A percentile compares a stretch with the other conserved stretches of the same genome.
These are phyloP conservation scores for Stegodyphus dumicola DNA, from an alignment of 1,140 invertebrate species.

Conservation along the genomic window DNA sequence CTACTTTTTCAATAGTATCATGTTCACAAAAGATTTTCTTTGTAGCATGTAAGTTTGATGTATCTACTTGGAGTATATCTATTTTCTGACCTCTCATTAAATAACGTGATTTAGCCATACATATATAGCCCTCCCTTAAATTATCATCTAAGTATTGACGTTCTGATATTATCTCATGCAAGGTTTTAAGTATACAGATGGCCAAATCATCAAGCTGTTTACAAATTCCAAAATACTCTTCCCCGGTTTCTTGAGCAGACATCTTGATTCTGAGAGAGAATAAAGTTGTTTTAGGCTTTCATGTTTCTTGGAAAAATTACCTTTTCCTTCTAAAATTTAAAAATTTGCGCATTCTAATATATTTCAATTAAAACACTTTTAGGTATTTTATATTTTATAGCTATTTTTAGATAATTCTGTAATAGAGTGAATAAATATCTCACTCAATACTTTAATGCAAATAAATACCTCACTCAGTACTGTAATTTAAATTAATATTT, in stretches of 20 bases:
- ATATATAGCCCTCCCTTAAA: conserved; percentile 57
- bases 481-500: no score
- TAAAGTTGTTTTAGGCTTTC: not conserved
- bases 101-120: conserved; percentile 60
- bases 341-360: not conserved
- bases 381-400: not conserved
- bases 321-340: not conserved
- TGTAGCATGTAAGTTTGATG: conserved; percentile 1
- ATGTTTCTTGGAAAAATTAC: not conserved
- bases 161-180: conserved; percentile 47
- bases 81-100: conserved; percentile 53
- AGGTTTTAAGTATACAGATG: conserved; percentile 20
- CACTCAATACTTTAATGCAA: no score
- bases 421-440: no score
- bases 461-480: no score
- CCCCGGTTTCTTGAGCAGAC: not conserved
- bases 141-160: conserved; percentile 39
- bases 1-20: not conserved
- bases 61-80: conserved; percentile 50
- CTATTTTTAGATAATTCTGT: not conserved
- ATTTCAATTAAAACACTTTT: not conserved
- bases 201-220: conserved; percentile 51
- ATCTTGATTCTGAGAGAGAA: not conserved
- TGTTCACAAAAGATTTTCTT: not conserved
- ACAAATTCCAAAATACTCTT: not conserved